phyloP scores from a whole-genome alignment of 2,113 vertebrate species.

The Ochotona princeps region DNA sequence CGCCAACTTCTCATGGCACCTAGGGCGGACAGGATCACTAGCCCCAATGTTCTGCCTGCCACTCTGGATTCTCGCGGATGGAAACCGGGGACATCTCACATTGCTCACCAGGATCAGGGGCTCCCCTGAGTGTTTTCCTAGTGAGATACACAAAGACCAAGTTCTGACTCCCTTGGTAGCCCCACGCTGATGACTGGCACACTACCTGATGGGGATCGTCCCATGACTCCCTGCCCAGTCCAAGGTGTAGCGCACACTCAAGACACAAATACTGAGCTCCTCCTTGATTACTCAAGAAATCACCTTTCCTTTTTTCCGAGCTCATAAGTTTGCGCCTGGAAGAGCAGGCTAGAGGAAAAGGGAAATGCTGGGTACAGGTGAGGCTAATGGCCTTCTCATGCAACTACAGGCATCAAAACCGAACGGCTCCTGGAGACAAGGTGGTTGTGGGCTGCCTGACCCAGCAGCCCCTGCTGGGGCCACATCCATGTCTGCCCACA shows the following conservation, averaged over 20 bases:
- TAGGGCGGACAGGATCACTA: not conserved
- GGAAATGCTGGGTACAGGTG: not conserved
- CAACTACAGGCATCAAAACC: not conserved
- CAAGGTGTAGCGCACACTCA: not conserved
- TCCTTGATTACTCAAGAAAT: not conserved
- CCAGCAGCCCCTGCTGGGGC: rapidly evolving
- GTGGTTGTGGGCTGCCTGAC: rapidly evolving
- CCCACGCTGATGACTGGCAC: rapidly evolving
- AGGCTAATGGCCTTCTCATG: not conserved
- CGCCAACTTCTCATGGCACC: not conserved
- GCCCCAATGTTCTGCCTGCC: not conserved
- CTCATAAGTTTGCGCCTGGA: not conserved
- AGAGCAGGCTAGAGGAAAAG: not conserved
- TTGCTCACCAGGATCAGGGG: not conserved
- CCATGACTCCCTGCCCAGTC: not conserved
- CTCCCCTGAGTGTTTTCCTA: not conserved
- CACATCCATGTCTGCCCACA: rapidly evolving
- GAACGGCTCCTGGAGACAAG: not conserved
- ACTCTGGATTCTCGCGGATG: not conserved
- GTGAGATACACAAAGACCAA: not conserved
- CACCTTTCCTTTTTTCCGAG: not conserved
- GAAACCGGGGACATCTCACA: not conserved
- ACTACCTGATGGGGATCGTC: rapidly evolving
- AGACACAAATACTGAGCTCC: too few relatives aligned
- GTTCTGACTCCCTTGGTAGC: not conserved